Evolutionary conservation across 2,113 vertebrate genomes (phyloP).

Genomic region (Stomatorhinus ivindoensis): DNA sequence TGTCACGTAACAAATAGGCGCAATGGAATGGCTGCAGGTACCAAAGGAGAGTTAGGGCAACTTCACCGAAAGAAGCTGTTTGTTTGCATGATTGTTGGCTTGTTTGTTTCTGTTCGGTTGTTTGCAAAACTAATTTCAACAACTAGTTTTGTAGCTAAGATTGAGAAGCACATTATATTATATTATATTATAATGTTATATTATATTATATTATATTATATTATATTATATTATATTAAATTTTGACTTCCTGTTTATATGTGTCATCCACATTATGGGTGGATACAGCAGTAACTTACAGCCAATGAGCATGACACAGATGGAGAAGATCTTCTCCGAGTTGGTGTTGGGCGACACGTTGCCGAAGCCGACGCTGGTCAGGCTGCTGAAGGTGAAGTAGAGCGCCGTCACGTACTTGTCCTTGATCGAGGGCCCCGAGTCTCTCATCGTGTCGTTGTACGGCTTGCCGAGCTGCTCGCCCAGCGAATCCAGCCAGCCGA

Average conservation of each 20-base stretch:
- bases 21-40: neutral
- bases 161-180: neutral
- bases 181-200: neutral
- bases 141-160: neutral
- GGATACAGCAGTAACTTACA: constrained; percentile 57
- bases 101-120: neutral
- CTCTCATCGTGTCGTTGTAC: constrained; percentile 61
- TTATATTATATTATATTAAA: neutral
- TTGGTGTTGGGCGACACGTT: constrained; percentile 90
- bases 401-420: constrained; percentile 86
- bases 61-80: neutral
- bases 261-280: neutral
- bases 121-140: neutral
- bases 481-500: constrained; percentile 79
- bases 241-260: neutral
- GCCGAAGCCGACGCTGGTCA: constrained; percentile 84
- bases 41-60: neutral
- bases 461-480: constrained; percentile 76
- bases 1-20: neutral
- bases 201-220: neutral
- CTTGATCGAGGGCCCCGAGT: constrained; percentile 70
- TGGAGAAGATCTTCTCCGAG: constrained; percentile 86
- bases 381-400: constrained; percentile 90
- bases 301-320: constrained; percentile 85
- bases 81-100: neutral